phyloP scores from a whole-genome alignment of 2,113 vertebrate species.

The Anthoscopus minutus region DNA sequence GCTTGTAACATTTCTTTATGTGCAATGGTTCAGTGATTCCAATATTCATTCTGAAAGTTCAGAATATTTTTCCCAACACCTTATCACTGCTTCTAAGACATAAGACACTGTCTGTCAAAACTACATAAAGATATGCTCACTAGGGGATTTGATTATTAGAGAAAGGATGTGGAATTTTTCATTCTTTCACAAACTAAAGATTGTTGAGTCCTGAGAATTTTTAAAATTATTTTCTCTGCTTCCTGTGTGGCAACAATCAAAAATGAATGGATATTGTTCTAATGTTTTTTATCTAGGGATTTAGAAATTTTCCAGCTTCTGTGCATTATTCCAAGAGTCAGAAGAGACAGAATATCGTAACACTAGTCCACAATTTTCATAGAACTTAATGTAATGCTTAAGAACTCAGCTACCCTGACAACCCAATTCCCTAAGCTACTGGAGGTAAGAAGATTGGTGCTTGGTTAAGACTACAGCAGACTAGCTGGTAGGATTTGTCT shows the following conservation, averaged over 20 bases:
- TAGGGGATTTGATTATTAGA: neutral
- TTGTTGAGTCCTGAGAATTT: neutral
- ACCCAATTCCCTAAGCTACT: neutral
- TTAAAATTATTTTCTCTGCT: neutral
- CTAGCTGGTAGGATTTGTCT: neutral
- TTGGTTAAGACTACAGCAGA: neutral
- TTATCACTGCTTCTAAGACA: neutral
- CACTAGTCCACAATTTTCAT: neutral
- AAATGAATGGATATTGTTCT: neutral
- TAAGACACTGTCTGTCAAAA: neutral
- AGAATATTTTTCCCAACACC: neutral
- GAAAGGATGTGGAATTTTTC: neutral
- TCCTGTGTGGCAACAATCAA: neutral
- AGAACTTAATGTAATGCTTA: neutral
- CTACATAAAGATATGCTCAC: neutral
- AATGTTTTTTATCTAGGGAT: neutral
- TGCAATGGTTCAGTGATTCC: neutral
- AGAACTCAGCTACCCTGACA: neutral
- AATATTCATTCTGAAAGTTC: neutral
- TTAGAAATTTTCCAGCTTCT: neutral
- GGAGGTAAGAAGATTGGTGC: neutral
- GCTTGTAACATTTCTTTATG: neutral
- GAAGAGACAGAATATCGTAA: neutral
- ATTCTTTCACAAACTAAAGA: neutral
- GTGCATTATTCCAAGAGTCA: neutral